Base-by-base conservation (phyloP, 2,113 vertebrate genomes). In the Panthera tigris region DNA sequence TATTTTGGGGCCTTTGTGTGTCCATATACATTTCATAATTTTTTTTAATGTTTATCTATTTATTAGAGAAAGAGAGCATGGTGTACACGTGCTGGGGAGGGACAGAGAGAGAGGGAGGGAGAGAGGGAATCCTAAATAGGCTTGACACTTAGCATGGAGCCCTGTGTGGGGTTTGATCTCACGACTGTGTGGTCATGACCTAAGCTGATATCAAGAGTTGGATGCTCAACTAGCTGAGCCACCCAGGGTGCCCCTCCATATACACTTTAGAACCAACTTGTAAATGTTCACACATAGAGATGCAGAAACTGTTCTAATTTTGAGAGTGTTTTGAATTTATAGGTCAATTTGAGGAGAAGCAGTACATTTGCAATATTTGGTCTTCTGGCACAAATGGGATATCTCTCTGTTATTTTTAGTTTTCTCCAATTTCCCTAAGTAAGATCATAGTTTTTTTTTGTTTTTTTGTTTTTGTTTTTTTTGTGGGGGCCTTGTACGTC, bases 341-440 rank as follows among this genome's bases (percentile, higher is more conserved):
- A n/a, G 33, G 41, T 95, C 45, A 78, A 15, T 92, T 84, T 89
- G 86, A 94, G 66, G 74, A 86, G 33, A 88, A 23, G 76, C n/a
- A 13, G 55, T 74, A 73, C 23, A 27, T 81, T 92, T 74, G 74
- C 4, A 73, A 13, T 85, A 18, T 78, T 80, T 63, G 15, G 7
- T 76, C 18, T 74, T 91, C 65, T 91, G 31, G 36, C 68, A 8
- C 31, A 9, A 68, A 36, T 74, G 48, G 19, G 12, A 2, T 89
- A 33, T 78, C 11, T 69, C 19, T 93, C 10, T 95, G 11, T 45
- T 86, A 55, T 31, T 85, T 85, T 74, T 73, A 66, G 23, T 94
- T 81, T 65, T 91, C 6, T 65, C n/a, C 25, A 65, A 9, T 78
- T 97, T 93, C n/a, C 69, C 50, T 81, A 31, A 50, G 27, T 71